Evolutionary conservation across 2,113 vertebrate genomes (phyloP).

Genomic region (Python bivittatus): DNA sequence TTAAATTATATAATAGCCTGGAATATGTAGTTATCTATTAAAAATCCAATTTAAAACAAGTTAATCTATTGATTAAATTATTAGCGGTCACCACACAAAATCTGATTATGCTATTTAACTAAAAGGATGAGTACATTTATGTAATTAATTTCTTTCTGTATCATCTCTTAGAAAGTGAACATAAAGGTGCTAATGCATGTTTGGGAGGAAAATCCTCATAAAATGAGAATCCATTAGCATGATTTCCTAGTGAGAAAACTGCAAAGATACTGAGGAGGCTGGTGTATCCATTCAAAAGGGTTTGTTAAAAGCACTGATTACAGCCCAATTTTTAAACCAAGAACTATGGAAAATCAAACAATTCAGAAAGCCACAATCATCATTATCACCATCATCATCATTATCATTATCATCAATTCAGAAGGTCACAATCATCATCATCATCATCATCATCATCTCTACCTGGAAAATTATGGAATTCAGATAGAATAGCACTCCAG

Average conservation of each 20-base stretch:
- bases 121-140: constrained; percentile 23
- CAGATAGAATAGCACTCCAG: neutral
- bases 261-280: neutral
- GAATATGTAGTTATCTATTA: constrained; percentile 36
- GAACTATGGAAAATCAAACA: neutral
- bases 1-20: constrained; percentile 44
- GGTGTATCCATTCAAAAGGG: constrained; percentile 13
- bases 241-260: constrained; percentile 33
- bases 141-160: constrained; percentile 9
- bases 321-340: neutral
- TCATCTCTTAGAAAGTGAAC: constrained; percentile 21
- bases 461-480: constrained; percentile 18
- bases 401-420: neutral
- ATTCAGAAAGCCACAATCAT: neutral
- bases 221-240: constrained; percentile 24
- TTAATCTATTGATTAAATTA: constrained; percentile 39
- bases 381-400: neutral
- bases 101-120: constrained; percentile 35
- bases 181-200: constrained; percentile 31
- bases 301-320: neutral
- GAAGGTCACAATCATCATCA: neutral
- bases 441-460: neutral
- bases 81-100: constrained; percentile 45
- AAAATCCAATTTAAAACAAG: constrained; percentile 36
- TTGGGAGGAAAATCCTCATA: neutral